phyloP scores from a whole-genome alignment of 2,888 invertebrate genomes.

The Pheosia tremula region DNA sequence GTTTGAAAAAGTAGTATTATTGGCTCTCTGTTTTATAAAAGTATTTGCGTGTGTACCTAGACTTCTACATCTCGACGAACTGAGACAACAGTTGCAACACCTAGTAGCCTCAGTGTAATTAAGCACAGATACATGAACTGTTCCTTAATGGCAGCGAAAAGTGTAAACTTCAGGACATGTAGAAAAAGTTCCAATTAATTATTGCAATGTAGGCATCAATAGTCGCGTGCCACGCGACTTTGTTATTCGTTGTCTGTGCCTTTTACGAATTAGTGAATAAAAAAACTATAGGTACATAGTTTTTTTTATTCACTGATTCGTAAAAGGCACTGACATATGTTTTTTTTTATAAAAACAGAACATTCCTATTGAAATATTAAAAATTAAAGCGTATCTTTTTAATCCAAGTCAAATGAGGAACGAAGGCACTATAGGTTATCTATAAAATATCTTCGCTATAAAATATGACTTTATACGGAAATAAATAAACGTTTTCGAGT shows the following conservation, averaged over 20 bases:
- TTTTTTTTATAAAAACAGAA: slow-evolving; percentile 4
- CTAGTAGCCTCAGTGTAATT: slow-evolving; percentile 36
- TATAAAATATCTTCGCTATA: too few species aligned
- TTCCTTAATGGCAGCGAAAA: slow-evolving; percentile 52
- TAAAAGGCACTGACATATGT: neutral
- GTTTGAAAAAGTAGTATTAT: too few species aligned
- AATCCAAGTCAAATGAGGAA: slow-evolving; percentile 1
- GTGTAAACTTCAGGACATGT: slow-evolving; percentile 57
- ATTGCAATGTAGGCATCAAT: slow-evolving; percentile 59
- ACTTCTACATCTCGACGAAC: slow-evolving; percentile 11
- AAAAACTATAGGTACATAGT: neutral
- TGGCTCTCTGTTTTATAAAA: too few species aligned
- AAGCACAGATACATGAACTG: slow-evolving; percentile 40
- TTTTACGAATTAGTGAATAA: neutral
- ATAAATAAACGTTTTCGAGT: too few species aligned
- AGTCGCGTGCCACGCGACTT: slow-evolving; percentile 62
- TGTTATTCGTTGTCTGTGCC: slow-evolving; percentile 6
- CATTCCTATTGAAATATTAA: slow-evolving; percentile 2
- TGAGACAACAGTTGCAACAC: slow-evolving; percentile 17
- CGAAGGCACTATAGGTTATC: neutral
- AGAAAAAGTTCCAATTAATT: slow-evolving; percentile 71
- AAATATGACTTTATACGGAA: too few species aligned
- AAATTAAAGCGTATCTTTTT: neutral
- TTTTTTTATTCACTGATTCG: neutral
- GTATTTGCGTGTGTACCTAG: too few species aligned